A percentile compares a stretch with the other conserved stretches of the same genome.
These are phyloP conservation scores for Morus bassanus DNA, from an alignment of 2,797 vertebrate genomes.

Conservation along the genomic window DNA sequence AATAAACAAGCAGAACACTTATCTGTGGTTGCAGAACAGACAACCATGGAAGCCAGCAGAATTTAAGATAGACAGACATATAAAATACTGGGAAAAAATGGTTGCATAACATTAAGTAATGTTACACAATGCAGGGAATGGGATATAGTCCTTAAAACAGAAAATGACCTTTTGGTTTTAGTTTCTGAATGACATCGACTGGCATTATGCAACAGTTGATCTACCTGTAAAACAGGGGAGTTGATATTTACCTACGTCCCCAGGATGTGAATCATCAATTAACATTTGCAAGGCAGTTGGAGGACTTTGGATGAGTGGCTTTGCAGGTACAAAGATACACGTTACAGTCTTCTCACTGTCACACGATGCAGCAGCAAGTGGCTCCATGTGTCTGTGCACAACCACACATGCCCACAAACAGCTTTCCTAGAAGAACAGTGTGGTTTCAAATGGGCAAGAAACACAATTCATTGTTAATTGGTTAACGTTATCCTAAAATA, in stretches of 20 bases:
- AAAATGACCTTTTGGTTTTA: conserved; percentile 48
- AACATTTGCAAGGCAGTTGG: neutral
- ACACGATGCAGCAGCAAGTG: fast-evolving
- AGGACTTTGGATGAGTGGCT: conserved; percentile 8
- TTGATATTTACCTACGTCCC: neutral
- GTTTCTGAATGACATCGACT: conserved; percentile 10
- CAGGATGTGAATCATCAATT: neutral
- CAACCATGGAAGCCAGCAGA: neutral
- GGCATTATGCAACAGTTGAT: neutral
- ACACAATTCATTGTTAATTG: neutral
- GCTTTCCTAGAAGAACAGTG: fast-evolving
- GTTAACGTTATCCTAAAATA: neutral
- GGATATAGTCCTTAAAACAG: neutral
- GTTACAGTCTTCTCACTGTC: fast-evolving
- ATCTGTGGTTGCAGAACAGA: neutral
- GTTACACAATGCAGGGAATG: neutral
- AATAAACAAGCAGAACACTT: neutral
- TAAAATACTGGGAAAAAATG: neutral
- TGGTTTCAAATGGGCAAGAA: neutral
- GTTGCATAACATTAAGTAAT: neutral
- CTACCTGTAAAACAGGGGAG: neutral
- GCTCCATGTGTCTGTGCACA: neutral
- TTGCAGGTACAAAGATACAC: neutral
- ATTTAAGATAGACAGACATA: neutral
- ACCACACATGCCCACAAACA: neutral